Percentiles rank a stretch among this genome's conserved stretches.
These are phyloP conservation scores for Microcebus murinus DNA, from an alignment of 2,113 vertebrate genomes.

Conservation along the genomic window DNA sequence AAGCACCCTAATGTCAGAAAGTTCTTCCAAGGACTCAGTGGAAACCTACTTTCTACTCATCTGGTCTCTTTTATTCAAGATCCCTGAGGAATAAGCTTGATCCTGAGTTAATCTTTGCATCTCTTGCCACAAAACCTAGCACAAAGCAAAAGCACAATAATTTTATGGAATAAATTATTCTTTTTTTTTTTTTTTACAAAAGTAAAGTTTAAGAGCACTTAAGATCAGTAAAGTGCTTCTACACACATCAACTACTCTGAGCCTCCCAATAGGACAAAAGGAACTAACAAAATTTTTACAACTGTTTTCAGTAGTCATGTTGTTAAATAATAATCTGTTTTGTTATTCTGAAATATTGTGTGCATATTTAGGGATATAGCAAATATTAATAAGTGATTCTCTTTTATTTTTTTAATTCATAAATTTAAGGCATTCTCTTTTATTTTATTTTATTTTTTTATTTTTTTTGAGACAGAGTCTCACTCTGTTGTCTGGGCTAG, in stretches of 20 bases:
- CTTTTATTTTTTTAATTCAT: background rate
- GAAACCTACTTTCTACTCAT: background rate
- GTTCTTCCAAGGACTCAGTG: background rate
- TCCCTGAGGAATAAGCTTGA: background rate
- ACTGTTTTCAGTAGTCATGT: background rate
- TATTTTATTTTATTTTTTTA: no score
- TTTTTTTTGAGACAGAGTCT: no score
- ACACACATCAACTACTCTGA: background rate
- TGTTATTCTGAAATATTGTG: background rate
- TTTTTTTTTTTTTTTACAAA: background rate
- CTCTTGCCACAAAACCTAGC: background rate
- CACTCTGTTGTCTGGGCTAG: no score
- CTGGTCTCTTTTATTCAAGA: background rate
- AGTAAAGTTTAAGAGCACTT: background rate
- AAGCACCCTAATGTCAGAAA: fast-evolving
- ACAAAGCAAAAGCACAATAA: no score
- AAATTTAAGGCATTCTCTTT: no score
- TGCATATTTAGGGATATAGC: background rate
- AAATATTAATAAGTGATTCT: background rate
- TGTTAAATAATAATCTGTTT: background rate
- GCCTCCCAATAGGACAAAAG: background rate
- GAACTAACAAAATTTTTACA: background rate
- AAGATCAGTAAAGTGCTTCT: background rate
- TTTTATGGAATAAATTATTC: background rate
- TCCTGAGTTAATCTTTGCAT: background rate